Evolutionary conservation across 1,140 invertebrate species (phyloP), one percentile per base, ranked within the genome.

Genomic region (Mercenaria mercenaria): DNA sequence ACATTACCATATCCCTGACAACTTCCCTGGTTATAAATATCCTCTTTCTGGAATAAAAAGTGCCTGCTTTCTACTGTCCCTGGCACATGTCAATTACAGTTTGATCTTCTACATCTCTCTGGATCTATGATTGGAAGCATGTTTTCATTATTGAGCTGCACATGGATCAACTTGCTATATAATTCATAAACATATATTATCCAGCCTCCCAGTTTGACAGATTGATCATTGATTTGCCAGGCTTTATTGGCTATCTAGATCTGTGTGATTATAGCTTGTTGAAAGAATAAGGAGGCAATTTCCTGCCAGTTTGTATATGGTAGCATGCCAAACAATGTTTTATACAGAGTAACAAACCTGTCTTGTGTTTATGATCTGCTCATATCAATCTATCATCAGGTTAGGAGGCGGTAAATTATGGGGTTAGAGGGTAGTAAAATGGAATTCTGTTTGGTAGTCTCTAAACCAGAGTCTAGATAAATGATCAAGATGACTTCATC

Each of bases 291-390:
- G 41, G 18, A 52, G 74, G 41, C 26, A 77, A 77, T 77, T 77
- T 77, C 41, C 74, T 47, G 74, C 74, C 26, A n/a, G 43, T 50
- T 77, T 77, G 47, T 77, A 50, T 77, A 77, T 77, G 74, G 74
- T 77, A 29, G 41, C 47, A 29, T 77, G 74, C 74, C 74, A 77
- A 77, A 77, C 47, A 77, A 34, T 77, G 41, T 47, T 77, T 77
- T 47, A 32, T 77, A 52, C 29, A 77, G 47, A 50, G 74, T 77
- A 77, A 77, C 74, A 47, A 77, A 32, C 41, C 15, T 77, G 41
- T 52, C n/a, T 18, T 77, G 29, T 47, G 47, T 77, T 77, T 77
- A 52, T 77, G 26, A 52, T 77, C 10, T 6, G 74, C n/a, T 29
- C n/a, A 77, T 52, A 77, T 77, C 43, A 77, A 77, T 77, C 74